A percentile compares a stretch with the other conserved stretches of the same genome.
Evolutionary conservation across 2,888 invertebrate species (phyloP).

Genomic region (Drymonia ruficornis): DNA sequence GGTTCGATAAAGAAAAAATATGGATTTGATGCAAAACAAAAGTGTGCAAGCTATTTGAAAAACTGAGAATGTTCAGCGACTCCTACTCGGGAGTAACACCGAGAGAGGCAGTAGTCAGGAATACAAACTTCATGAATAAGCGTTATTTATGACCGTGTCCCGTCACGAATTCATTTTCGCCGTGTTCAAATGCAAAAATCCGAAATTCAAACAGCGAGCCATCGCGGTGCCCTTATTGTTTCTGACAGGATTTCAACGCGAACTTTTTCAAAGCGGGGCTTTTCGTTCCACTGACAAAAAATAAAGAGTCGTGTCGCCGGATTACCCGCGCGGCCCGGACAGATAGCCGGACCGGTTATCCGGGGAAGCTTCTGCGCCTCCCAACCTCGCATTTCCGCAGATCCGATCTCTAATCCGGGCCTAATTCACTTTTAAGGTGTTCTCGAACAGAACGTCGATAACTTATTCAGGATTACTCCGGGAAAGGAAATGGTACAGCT

Average conservation of each 20-base stretch:
- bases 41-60: too few relatives aligned
- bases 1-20: too few relatives aligned
- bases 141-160: not conserved
- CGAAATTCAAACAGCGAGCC: conserved; percentile 5
- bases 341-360: conserved; percentile 18
- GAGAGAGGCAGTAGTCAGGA: not conserved
- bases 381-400: conserved; percentile 29
- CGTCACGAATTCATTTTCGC: not conserved
- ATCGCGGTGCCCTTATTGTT: conserved; percentile 21
- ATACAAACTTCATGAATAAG: not conserved
- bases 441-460: conserved; percentile 22
- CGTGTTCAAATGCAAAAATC: not conserved
- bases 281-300: conserved; percentile 40
- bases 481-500: conserved; percentile 9
- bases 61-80: too few relatives aligned
- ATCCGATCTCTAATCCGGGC: conserved; percentile 40
- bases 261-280: conserved; percentile 28
- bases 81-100: too few relatives aligned
- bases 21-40: too few relatives aligned
- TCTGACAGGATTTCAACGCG: conserved; percentile 26
- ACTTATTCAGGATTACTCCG: conserved; percentile 26
- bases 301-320: conserved; percentile 32
- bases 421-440: conserved; percentile 45
- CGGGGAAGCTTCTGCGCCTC: conserved; percentile 13
- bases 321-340: conserved; percentile 20